A percentile compares a stretch with the other conserved stretches of the same genome.
Evolutionary conservation across 2,888 invertebrate genomes (phyloP).

Genomic region (Dasysyrphus albostriatus): DNA sequence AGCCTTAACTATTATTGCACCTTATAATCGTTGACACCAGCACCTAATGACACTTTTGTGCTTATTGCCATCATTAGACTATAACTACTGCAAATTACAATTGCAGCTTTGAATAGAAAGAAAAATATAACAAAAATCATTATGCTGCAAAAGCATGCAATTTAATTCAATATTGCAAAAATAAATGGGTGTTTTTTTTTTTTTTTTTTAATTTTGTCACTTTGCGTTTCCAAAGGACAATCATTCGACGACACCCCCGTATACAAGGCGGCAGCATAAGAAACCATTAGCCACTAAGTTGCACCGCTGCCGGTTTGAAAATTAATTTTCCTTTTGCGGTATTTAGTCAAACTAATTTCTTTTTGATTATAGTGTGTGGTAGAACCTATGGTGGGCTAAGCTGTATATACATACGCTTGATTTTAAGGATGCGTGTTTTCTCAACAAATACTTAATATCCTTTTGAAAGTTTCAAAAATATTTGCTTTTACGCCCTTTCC

Average conservation of each 20-base stretch:
- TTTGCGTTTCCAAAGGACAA: not conserved
- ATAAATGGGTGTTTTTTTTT: not conserved
- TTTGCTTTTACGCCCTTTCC: constrained; percentile 32
- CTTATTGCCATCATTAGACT: constrained; percentile 35
- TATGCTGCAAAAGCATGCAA: constrained; percentile 41
- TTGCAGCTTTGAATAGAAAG: constrained; percentile 7
- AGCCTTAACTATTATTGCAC: constrained; percentile 39
- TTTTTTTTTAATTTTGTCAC: not conserved
- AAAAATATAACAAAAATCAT: constrained; percentile 29
- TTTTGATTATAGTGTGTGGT: constrained; percentile 39
- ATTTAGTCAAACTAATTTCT: constrained; percentile 44
- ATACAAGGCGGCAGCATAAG: not conserved
- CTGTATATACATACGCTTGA: not conserved
- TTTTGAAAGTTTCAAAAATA: constrained; percentile 28
- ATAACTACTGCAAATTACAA: constrained; percentile 33
- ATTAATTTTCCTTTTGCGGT: constrained; percentile 35
- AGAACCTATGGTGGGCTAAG: not conserved
- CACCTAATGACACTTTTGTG: constrained; percentile 36
- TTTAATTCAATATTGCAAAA: constrained; percentile 38
- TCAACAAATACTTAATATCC: constrained; percentile 12
- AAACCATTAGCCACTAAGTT: constrained; percentile 19
- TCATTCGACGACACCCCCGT: not conserved
- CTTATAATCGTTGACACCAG: constrained; percentile 40
- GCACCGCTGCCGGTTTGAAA: constrained; percentile 5
- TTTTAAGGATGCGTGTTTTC: constrained; percentile 28